A percentile compares a stretch with the other conserved stretches of the same genome.
phyloP scores from a whole-genome alignment of 2,113 vertebrate genomes.

The Spea bombifrons region DNA sequence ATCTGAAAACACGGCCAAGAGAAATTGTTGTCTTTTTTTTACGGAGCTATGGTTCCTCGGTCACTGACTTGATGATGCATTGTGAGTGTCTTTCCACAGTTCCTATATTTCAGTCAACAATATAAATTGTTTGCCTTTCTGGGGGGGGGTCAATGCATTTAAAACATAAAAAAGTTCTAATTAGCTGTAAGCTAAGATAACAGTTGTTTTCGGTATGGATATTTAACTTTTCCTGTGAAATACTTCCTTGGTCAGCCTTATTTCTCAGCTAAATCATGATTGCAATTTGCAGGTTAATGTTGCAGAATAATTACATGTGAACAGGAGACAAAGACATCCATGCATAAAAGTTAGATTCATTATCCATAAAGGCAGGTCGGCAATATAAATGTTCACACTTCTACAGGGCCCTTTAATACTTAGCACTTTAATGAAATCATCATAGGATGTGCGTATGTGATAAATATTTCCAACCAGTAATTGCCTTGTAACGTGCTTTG shows the following conservation, averaged over 20 bases:
- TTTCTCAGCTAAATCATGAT: conserved; percentile 44
- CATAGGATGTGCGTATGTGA: background rate
- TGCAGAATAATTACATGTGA: conserved; percentile 40
- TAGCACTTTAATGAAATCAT: background rate
- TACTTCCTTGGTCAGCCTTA: conserved; percentile 37
- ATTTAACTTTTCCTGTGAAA: conserved; percentile 16
- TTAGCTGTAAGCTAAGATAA: conserved; percentile 30
- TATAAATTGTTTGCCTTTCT: background rate
- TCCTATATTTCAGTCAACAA: background rate
- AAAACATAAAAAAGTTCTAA: conserved; percentile 10
- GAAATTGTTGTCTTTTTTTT: conserved; percentile 4
- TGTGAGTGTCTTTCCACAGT: conserved; percentile 20
- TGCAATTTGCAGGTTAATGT: conserved; percentile 27
- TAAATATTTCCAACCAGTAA: background rate
- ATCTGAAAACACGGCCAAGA: conserved; percentile 36
- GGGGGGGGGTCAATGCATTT: too few relatives aligned
- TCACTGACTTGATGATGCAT: conserved; percentile 39
- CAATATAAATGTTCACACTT: conserved; percentile 5
- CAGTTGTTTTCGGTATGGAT: conserved; percentile 22
- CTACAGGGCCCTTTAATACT: background rate
- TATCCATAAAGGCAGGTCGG: conserved; percentile 22
- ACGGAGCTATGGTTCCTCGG: conserved; percentile 8
- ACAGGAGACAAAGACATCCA: background rate
- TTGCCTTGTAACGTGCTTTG: too few relatives aligned
- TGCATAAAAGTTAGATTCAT: background rate